These are phyloP conservation scores for Pollenia labialis DNA, from an alignment of 2,888 invertebrate species.

Conservation along the genomic window DNA sequence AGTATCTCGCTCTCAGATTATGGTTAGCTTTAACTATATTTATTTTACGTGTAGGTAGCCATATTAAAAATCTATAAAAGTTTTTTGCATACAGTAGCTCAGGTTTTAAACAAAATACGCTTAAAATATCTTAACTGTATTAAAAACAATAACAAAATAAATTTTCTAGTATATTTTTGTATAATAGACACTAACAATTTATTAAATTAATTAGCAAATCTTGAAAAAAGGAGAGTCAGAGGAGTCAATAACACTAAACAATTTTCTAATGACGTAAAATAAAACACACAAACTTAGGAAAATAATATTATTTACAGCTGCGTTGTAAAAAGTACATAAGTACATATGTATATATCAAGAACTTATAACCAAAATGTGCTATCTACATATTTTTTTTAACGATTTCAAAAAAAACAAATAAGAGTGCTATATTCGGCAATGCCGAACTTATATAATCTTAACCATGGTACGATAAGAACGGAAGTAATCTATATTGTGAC, in stretches of 20 bases:
- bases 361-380: no score
- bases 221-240: neutral
- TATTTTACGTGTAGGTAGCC: neutral
- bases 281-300: neutral
- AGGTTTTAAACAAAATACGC: slow-evolving; percentile 12
- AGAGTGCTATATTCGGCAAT: no score
- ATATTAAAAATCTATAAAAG: neutral
- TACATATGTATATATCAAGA: neutral
- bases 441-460: no score
- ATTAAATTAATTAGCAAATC: slow-evolving; percentile 13
- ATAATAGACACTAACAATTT: slow-evolving; percentile 1
- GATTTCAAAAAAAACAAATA: no score
- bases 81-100: slow-evolving; percentile 33
- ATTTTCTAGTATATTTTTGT: no score
- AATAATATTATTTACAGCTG: neutral
- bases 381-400: no score
- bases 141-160: no score
- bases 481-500: no score
- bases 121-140: no score
- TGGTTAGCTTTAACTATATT: no score
- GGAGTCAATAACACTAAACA: neutral
- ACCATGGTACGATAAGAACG: no score
- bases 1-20: no score
- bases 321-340: neutral
- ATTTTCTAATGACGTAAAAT: slow-evolving; percentile 11